phyloP scores from a whole-genome alignment of 2,113 vertebrate species.

The Malaclemys terrapin region DNA sequence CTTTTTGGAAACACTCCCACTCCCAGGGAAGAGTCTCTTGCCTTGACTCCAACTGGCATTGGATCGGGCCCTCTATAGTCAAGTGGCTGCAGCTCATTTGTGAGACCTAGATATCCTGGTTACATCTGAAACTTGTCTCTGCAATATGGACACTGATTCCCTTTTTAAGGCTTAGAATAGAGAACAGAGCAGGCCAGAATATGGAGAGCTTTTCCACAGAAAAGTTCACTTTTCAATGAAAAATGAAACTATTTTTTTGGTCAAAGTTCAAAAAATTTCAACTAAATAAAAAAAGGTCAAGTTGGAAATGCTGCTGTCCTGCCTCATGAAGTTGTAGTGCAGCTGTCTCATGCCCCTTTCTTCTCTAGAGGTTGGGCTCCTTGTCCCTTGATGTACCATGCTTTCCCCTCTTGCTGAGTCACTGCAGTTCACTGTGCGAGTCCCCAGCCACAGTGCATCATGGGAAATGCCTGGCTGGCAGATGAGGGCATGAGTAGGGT shows the following conservation, averaged over 20 bases:
- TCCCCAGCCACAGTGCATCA: too few species aligned
- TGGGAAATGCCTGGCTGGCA: too few species aligned
- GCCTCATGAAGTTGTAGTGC: neutral
- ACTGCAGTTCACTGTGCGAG: too few species aligned
- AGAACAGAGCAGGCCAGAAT: neutral
- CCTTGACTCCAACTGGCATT: neutral
- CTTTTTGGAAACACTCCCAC: neutral
- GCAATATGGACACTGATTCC: neutral
- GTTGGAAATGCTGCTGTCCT: neutral
- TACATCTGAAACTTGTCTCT: neutral
- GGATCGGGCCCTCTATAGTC: neutral
- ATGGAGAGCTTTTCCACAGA: neutral
- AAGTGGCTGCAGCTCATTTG: neutral
- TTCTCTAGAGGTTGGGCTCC: too few species aligned
- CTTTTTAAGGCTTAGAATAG: neutral
- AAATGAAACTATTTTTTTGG: neutral
- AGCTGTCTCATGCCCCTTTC: too few species aligned
- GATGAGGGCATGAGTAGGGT: too few species aligned
- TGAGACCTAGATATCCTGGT: neutral
- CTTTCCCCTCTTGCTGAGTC: too few species aligned
- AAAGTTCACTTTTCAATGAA: neutral
- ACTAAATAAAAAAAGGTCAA: neutral
- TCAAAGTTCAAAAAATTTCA: neutral
- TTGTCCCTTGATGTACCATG: too few species aligned
- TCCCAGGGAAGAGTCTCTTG: neutral